Conservation (phyloP, 1,140 invertebrate genomes). For the Anagrus nilaparvatae region DNA sequence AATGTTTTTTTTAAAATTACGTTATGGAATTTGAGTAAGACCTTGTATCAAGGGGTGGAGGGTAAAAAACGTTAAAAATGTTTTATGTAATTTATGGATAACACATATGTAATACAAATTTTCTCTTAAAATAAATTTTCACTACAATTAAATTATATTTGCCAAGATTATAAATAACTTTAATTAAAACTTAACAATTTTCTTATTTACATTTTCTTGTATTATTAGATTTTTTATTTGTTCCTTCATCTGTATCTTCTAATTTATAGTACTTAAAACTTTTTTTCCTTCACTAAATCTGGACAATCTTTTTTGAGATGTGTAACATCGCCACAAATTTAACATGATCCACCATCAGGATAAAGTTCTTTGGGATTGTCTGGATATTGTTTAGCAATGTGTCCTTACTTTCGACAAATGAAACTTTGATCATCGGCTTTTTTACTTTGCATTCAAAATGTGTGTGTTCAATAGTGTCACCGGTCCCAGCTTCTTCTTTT, state of each 20-base stretch:
- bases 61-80: too few species aligned
- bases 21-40: too few species aligned
- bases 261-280: constrained; percentile 30
- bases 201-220: constrained; percentile 18
- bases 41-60: too few species aligned
- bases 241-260: constrained; percentile 27
- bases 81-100: too few species aligned
- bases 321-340: constrained; percentile 71
- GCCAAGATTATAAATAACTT: too few species aligned
- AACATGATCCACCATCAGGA: constrained; percentile 74
- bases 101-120: too few species aligned
- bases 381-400: constrained; percentile 72
- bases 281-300: constrained; percentile 28
- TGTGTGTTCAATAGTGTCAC: constrained; percentile 75
- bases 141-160: too few species aligned
- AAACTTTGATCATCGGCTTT: constrained; percentile 61
- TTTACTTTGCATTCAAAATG: constrained; percentile 60
- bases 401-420: constrained; percentile 70
- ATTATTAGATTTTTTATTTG: neutral
- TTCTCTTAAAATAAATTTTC: too few species aligned
- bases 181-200: constrained; percentile 33
- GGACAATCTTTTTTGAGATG: constrained; percentile 80
- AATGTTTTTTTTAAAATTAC: too few species aligned
- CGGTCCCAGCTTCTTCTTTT: constrained; percentile 39
- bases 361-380: constrained; percentile 75